phyloP scores from a whole-genome alignment of 2,888 invertebrate genomes.

The Drosophila neutralis region DNA sequence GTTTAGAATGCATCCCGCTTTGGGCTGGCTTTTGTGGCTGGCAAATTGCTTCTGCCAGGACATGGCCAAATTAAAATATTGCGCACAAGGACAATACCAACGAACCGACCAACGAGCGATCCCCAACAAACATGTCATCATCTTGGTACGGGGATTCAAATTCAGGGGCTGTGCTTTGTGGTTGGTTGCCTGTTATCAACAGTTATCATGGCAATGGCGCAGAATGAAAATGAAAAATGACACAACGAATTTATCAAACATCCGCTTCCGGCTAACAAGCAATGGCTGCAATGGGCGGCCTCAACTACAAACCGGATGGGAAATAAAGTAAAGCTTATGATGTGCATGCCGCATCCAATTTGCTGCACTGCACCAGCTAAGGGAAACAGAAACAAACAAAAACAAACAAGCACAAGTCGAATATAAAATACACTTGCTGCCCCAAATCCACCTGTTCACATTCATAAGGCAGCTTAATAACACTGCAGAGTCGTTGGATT shows the following conservation, averaged over 20 bases:
- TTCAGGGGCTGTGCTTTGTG: conserved; percentile 5
- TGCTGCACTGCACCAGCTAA: conserved; percentile 10
- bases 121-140: background rate
- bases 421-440: background rate
- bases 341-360: conserved; percentile 37
- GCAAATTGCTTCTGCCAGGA: conserved; percentile 31
- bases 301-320: conserved; percentile 37
- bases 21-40: conserved; percentile 21
- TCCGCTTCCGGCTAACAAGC: conserved; percentile 65
- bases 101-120: background rate
- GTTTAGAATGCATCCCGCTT: conserved; percentile 17
- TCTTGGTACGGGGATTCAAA: background rate
- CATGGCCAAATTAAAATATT: conserved; percentile 47
- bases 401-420: background rate
- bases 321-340: conserved; percentile 35
- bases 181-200: conserved; percentile 48
- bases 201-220: conserved; percentile 56
- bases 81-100: conserved; percentile 30
- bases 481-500: background rate
- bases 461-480: background rate
- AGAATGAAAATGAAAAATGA: conserved; percentile 53
- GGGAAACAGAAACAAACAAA: conserved; percentile 13
- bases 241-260: conserved; percentile 70
- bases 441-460: background rate
- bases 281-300: conserved; percentile 6